A percentile compares a stretch with the other conserved stretches of the same genome.
phyloP scores from a whole-genome alignment of 2,888 invertebrate species.

The Iphiclides podalirius region DNA sequence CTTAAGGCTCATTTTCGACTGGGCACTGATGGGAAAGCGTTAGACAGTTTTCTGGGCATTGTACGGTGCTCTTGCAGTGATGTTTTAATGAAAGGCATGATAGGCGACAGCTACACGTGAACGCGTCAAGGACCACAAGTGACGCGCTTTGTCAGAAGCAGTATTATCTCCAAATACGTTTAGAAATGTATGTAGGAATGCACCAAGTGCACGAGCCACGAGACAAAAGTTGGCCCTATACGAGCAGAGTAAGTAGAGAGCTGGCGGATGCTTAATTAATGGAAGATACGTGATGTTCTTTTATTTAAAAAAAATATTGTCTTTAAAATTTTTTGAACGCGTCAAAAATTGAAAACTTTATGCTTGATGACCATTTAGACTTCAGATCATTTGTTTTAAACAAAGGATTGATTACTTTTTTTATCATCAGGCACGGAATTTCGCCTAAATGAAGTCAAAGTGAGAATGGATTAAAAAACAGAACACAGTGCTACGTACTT shows the following conservation, averaged over 20 bases:
- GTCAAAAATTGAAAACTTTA: no score
- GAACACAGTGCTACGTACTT: no score
- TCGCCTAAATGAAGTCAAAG: no score
- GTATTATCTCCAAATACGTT: conserved; percentile 20
- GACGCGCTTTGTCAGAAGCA: conserved; percentile 23
- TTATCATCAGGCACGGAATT: no score
- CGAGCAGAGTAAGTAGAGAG: background rate
- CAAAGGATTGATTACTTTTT: no score
- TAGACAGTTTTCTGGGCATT: conserved; percentile 47
- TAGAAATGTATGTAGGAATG: conserved; percentile 11
- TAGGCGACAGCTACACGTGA: conserved; percentile 34
- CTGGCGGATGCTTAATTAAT: conserved; percentile 1
- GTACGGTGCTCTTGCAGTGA: conserved; percentile 36
- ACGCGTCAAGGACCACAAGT: conserved; percentile 27
- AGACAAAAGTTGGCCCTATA: conserved; percentile 7
- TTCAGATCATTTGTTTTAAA: no score
- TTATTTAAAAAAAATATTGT: no score
- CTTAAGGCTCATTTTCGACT: conserved; percentile 31
- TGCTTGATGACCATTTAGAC: no score
- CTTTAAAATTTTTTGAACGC: no score
- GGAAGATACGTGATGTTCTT: background rate
- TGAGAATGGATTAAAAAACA: no score
- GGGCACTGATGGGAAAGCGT: conserved; percentile 39
- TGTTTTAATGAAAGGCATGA: conserved; percentile 42
- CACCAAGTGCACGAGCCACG: background rate